Conservation (phyloP, 2,888 invertebrate species). For the Strigamia crassipes region DNA sequence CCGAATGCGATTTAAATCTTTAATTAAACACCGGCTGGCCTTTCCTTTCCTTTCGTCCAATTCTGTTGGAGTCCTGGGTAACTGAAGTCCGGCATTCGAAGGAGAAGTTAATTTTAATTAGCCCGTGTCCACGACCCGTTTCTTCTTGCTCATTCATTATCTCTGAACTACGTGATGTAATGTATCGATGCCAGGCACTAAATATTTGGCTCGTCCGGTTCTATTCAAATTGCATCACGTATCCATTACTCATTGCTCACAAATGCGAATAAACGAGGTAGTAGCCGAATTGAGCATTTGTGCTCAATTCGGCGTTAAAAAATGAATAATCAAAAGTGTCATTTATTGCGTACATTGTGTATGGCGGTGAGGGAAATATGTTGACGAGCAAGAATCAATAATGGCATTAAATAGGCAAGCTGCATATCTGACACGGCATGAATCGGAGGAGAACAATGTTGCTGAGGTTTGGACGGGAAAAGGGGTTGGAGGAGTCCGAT, state of each 20-base stretch:
- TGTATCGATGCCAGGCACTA: too few relatives aligned
- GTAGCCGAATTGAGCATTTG: too few relatives aligned
- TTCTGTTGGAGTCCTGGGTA: too few relatives aligned
- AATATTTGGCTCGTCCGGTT: background rate
- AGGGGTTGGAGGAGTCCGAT: slow-evolving; percentile 28
- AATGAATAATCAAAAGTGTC: slow-evolving; percentile 5
- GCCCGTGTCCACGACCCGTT: background rate
- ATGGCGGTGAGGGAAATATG: slow-evolving; percentile 20
- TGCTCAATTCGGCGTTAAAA: background rate
- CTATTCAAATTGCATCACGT: background rate
- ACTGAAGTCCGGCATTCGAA: too few relatives aligned
- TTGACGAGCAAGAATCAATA: slow-evolving; percentile 23
- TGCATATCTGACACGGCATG: slow-evolving; percentile 27
- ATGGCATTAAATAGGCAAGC: slow-evolving; percentile 34
- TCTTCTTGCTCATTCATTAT: background rate
- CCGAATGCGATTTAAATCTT: too few relatives aligned
- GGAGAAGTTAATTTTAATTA: too few relatives aligned
- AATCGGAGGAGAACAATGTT: slow-evolving; percentile 24
- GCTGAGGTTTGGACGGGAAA: slow-evolving; percentile 33
- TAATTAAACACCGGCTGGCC: background rate
- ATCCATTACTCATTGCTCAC: background rate
- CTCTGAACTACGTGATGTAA: slow-evolving; percentile 28
- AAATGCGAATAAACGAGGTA: slow-evolving; percentile 18
- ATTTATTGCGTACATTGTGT: too few relatives aligned
- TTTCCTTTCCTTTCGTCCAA: background rate